Percentiles rank a stretch among this genome's conserved stretches.
These are phyloP conservation scores for Amblyjoppa proteus DNA, from an alignment of 2,888 invertebrate species.

Conservation along the genomic window DNA sequence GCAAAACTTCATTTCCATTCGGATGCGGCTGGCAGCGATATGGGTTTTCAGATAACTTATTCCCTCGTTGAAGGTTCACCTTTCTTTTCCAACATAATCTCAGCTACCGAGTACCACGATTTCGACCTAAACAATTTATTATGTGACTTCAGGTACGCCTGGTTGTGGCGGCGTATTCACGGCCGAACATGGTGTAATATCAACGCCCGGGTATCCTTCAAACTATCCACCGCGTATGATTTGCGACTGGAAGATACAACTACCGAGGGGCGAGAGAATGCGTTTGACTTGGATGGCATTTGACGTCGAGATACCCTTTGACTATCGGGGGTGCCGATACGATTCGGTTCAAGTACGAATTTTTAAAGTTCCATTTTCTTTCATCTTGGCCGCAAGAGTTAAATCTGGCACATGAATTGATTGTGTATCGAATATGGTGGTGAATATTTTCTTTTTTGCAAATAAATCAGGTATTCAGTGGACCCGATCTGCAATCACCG, in stretches of 20 bases:
- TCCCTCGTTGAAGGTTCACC: conserved; percentile 88
- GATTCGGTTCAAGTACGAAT: conserved; percentile 89
- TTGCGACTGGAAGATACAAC: conserved; percentile 93
- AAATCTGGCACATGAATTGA: conserved; percentile 11
- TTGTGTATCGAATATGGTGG: neutral
- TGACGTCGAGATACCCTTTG: conserved; percentile 86
- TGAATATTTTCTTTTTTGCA: neutral
- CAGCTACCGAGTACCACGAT: neutral
- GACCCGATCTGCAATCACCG: conserved; percentile 87
- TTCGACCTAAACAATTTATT: neutral
- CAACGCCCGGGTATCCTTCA: conserved; percentile 88
- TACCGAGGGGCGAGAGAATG: conserved; percentile 88
- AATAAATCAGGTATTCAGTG: conserved; percentile 88
- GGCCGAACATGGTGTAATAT: conserved; percentile 88
- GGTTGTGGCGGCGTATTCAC: conserved; percentile 94
- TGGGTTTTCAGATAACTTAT: conserved; percentile 95
- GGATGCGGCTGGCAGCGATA: conserved; percentile 88
- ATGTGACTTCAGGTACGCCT: conserved; percentile 87
- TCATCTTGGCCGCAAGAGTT: neutral
- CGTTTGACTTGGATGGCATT: conserved; percentile 89
- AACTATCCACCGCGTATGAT: conserved; percentile 87
- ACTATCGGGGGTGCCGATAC: conserved; percentile 86
- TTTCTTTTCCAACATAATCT: neutral
- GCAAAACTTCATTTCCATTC: conserved; percentile 93
- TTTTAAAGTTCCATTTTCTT: conserved; percentile 10